Base-by-base conservation (phyloP, 2,888 invertebrate species). In the Pandemis corylana region DNA sequence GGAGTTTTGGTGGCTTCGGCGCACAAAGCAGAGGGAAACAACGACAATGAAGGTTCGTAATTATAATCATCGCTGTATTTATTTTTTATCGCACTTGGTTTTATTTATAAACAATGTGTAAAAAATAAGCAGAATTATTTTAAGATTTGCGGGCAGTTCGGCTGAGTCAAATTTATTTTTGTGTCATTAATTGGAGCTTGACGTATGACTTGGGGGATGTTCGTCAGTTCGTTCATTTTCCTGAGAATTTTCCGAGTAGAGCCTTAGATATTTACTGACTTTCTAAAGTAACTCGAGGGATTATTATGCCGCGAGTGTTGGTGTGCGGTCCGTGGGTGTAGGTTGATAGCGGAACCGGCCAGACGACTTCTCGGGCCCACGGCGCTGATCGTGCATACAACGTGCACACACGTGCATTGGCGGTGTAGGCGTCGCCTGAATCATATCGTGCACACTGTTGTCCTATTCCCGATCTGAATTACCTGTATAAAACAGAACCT, bases 41-140 rank as follows among this genome's bases (percentile, higher is more conserved):
- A 90, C 93, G 93, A 92, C 90, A 94, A 94, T 93, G 94, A 94
- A 94, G 94, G 94, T 94, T 88, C 83, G 85, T 80, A 83, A 78
- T 76, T 77, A 76, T 74, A 72, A 77, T 70, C 62, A 64, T 49
- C 74, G 64, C 78, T 80, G 82, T 89, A 89, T 88, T 88, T 90
- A 89, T 88, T 89, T 88, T 83, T 85, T 87, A 84, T 82, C 80
- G 70, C 12, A 68, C 68, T 46, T 71, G 5, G 70, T 71, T 67
- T 70, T 75, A 75, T 75, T 75, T 75, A 75, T 75, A 75, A 75
- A 71, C 75, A 75, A 53, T 71, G 67, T 56, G 66, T 51, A 75
- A 75, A 71, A 71, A 41, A 71, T 71, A 56, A 67, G 56, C n/a
- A 28, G 28, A 51, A 15, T 67, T 71, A 63, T 66, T 62, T 63